Conservation (phyloP, 2,797 vertebrate species). For the Ibycter americanus region DNA sequence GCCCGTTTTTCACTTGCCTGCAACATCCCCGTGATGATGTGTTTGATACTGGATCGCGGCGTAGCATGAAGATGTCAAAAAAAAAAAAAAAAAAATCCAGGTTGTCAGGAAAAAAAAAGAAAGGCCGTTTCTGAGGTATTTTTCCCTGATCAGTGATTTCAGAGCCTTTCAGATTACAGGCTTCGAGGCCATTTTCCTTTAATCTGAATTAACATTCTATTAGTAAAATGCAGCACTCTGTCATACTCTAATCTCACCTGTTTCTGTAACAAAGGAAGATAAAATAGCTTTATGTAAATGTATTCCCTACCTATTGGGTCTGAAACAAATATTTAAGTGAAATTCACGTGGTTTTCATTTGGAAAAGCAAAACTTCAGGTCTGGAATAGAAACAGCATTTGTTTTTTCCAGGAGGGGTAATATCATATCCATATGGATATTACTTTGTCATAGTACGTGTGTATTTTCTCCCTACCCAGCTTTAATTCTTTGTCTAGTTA, state of each 20-base stretch:
- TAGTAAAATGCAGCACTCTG: background rate
- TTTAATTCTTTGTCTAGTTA: conserved; percentile 56
- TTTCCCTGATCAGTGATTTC: background rate
- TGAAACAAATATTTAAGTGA: background rate
- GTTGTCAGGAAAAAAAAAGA: background rate
- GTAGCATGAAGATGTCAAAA: background rate
- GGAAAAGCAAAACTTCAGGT: conserved; percentile 2
- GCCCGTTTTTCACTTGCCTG: conserved; percentile 47
- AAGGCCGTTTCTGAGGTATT: background rate
- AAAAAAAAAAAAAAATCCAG: background rate
- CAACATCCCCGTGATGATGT: conserved; percentile 29
- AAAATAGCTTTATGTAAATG: background rate
- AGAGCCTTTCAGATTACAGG: background rate
- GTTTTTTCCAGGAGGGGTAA: background rate
- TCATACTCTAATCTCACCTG: background rate
- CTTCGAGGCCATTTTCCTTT: conserved; percentile 43
- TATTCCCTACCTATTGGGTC: conserved; percentile 1
- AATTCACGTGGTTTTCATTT: conserved; percentile 25
- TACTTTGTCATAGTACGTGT: background rate
- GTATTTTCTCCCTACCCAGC: background rate
- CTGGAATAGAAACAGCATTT: background rate
- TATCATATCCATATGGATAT: background rate
- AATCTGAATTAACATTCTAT: conserved; percentile 24
- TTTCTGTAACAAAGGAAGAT: conserved; percentile 34
- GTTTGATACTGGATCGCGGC: conserved; percentile 40